phyloP scores from a whole-genome alignment of 2,888 invertebrate genomes.

The Trileptium ribeirensis region DNA sequence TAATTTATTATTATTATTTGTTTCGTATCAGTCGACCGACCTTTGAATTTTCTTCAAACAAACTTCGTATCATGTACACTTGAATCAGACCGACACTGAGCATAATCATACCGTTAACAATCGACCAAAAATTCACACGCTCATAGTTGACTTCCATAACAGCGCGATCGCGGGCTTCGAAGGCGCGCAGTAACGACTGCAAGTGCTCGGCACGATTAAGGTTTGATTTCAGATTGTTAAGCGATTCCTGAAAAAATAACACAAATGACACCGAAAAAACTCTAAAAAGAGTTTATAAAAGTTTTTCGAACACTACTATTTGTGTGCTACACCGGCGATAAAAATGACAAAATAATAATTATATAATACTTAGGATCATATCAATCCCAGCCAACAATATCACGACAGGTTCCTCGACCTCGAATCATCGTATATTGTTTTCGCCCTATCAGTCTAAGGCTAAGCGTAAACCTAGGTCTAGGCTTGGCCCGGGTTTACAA shows the following conservation, averaged over 20 bases:
- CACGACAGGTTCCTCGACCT: no score
- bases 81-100: conserved; percentile 64
- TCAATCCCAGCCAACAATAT: no score
- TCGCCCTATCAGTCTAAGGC: no score
- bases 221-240: conserved; percentile 41
- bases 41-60: conserved; percentile 63
- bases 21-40: conserved; percentile 41
- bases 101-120: conserved; percentile 68
- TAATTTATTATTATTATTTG: no score
- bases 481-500: no score
- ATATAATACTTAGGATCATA: no score
- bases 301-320: background rate
- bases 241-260: conserved; percentile 35
- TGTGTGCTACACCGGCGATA: no score
- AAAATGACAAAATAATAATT: no score
- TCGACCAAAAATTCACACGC: conserved; percentile 71
- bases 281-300: no score
- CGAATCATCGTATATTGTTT: no score
- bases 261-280: no score
- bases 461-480: no score
- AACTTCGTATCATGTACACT: conserved; percentile 65
- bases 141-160: conserved; percentile 71
- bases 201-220: conserved; percentile 43
- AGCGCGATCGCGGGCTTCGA: conserved; percentile 73
- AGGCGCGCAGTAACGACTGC: conserved; percentile 59